phyloP scores from a whole-genome alignment of 2,888 invertebrate species.

The Dryobota labecula region DNA sequence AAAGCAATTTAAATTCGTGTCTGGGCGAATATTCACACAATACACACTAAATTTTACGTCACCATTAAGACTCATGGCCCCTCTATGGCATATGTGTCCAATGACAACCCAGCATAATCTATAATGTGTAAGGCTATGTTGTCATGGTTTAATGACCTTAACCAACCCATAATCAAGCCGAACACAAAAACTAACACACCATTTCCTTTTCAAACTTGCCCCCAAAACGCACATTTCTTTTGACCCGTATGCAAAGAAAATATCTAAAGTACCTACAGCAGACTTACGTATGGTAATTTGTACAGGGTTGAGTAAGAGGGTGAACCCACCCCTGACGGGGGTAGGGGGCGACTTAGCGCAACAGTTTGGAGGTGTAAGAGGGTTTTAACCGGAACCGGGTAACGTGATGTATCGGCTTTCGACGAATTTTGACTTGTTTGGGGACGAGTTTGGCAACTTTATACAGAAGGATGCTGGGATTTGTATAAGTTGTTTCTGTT shows the following conservation, averaged over 20 bases:
- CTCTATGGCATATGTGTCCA: no score
- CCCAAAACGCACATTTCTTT: conserved; percentile 9
- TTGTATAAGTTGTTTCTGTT: conserved; percentile 8
- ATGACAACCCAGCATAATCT: no score
- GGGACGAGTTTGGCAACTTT: conserved; percentile 6
- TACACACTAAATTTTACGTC: not conserved
- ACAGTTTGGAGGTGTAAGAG: conserved; percentile 55
- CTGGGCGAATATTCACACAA: not conserved
- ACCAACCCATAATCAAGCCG: not conserved
- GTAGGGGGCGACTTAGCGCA: conserved; percentile 55
- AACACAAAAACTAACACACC: not conserved
- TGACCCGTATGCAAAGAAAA: conserved; percentile 41
- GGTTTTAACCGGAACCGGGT: conserved; percentile 31
- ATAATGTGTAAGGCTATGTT: no score
- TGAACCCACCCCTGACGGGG: conserved; percentile 8
- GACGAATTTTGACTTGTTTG: conserved; percentile 46
- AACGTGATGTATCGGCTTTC: conserved; percentile 48
- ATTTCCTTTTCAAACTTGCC: conserved; percentile 2
- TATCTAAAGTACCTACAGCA: conserved; percentile 41
- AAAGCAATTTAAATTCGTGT: conserved; percentile 14
- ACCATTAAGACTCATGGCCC: not conserved
- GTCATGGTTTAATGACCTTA: not conserved
- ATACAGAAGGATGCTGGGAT: not conserved
- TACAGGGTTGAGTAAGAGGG: conserved; percentile 30
- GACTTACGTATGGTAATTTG: conserved; percentile 54